phyloP scores from a whole-genome alignment of 37 sponge, comb jelly and placozoan genomes.

The Halisarca cf. caerulea region DNA sequence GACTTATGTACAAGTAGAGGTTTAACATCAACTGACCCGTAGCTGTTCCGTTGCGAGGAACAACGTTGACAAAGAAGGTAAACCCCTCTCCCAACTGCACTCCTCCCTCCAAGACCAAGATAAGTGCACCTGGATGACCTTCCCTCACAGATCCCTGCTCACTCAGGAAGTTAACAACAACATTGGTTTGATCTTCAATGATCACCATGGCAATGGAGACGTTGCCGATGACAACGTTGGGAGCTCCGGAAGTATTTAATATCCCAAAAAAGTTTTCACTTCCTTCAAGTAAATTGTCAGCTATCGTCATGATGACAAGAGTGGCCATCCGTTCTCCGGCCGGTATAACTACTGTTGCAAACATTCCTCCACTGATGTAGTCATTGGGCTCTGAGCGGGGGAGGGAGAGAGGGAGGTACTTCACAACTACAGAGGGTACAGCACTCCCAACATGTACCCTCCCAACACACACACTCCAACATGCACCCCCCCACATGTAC shows the following conservation, averaged over 20 bases:
- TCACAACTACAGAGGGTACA: too few relatives aligned
- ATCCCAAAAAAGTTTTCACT: not conserved
- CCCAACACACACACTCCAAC: too few relatives aligned
- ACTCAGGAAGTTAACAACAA: not conserved
- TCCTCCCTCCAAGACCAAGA: not conserved
- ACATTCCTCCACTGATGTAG: not conserved
- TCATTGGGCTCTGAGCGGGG: not conserved
- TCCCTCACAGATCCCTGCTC: not conserved
- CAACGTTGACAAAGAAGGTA: not conserved
- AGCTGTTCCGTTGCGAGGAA: not conserved
- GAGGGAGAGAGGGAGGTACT: too few relatives aligned
- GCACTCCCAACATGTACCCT: too few relatives aligned
- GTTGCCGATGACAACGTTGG: not conserved
- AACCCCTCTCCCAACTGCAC: not conserved
- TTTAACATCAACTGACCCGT: not conserved
- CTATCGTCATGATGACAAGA: not conserved
- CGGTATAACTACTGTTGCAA: not conserved
- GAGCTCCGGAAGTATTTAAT: not conserved
- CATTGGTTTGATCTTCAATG: not conserved
- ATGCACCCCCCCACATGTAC: too few relatives aligned
- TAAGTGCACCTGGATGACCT: not conserved
- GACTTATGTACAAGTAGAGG: too few relatives aligned
- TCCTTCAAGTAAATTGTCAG: not conserved
- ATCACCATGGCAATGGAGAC: not conserved
- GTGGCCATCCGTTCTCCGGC: not conserved